These are phyloP conservation scores for Odontothrips loti DNA, from an alignment of 2,888 invertebrate genomes.

Conservation along the genomic window DNA sequence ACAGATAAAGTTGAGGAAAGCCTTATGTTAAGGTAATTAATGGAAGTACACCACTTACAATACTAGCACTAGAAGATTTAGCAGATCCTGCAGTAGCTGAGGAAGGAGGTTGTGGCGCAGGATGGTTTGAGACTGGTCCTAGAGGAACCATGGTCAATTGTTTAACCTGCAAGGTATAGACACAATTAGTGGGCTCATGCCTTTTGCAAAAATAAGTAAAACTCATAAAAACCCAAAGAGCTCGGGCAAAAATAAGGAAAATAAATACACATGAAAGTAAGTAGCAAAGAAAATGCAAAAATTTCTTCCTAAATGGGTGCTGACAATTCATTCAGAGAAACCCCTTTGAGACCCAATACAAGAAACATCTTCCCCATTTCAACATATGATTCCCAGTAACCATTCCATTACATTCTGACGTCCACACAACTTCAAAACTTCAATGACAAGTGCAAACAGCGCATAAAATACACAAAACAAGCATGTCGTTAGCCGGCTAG, in stretches of 20 bases:
- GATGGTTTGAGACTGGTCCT: conserved; percentile 35
- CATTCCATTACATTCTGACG: too few species aligned
- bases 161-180: background rate
- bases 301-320: too few species aligned
- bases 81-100: conserved; percentile 34
- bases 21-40: background rate
- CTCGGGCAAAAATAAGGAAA: conserved; percentile 4
- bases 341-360: too few species aligned
- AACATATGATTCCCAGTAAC: too few species aligned
- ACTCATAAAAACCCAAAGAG: too few species aligned
- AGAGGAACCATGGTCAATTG: conserved; percentile 37
- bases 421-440: too few species aligned
- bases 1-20: background rate
- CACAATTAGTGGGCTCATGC: too few species aligned
- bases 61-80: conserved; percentile 39
- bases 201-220: too few species aligned
- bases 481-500: background rate
- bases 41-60: conserved; percentile 35
- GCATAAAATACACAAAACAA: background rate
- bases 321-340: too few species aligned
- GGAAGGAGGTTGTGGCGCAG: conserved; percentile 35
- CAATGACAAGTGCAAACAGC: too few species aligned
- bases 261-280: background rate
- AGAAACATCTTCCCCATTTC: too few species aligned
- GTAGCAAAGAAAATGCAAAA: background rate